These are phyloP conservation scores for Microtus agrestis DNA, from an alignment of 2,797 vertebrate species.

Conservation along the genomic window DNA sequence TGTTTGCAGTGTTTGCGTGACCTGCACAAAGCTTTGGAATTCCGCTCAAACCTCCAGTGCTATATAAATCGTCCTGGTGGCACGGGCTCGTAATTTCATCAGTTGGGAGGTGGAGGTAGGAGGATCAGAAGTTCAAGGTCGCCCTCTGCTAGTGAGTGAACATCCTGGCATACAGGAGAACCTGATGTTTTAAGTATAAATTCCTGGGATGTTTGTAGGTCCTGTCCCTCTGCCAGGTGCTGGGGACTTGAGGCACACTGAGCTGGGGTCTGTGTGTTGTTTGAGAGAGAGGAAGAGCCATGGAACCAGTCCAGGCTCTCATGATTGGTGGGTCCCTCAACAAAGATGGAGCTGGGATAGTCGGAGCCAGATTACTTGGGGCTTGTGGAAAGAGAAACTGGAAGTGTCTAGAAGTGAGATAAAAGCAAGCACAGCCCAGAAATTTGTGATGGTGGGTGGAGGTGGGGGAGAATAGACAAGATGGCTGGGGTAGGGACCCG, in stretches of 20 bases:
- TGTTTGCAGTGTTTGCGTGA: neutral
- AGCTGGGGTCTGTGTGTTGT: fast-evolving
- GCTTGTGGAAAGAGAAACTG: neutral
- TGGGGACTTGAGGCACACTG: neutral
- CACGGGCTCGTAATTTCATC: neutral
- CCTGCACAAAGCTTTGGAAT: neutral
- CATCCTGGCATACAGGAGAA: neutral
- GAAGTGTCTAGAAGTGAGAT: neutral
- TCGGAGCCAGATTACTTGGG: too few relatives aligned
- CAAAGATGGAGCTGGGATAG: neutral
- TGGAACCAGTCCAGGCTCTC: neutral
- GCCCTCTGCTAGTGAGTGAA: neutral
- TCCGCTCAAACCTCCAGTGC: neutral
- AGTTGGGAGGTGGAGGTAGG: neutral
- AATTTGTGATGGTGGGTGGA: neutral
- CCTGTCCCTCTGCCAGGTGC: too few relatives aligned
- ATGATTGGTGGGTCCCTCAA: neutral
- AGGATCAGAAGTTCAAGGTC: neutral
- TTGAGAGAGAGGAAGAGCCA: neutral
- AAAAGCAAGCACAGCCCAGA: too few relatives aligned
- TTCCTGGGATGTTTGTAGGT: fast-evolving
- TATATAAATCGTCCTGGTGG: fast-evolving
- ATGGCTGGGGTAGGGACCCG: neutral
- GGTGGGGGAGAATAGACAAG: neutral
- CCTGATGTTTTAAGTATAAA: neutral